A percentile compares a stretch with the other conserved stretches of the same genome.
Evolutionary conservation across 2,888 invertebrate genomes (phyloP).

Genomic region (Leucoma salicis): DNA sequence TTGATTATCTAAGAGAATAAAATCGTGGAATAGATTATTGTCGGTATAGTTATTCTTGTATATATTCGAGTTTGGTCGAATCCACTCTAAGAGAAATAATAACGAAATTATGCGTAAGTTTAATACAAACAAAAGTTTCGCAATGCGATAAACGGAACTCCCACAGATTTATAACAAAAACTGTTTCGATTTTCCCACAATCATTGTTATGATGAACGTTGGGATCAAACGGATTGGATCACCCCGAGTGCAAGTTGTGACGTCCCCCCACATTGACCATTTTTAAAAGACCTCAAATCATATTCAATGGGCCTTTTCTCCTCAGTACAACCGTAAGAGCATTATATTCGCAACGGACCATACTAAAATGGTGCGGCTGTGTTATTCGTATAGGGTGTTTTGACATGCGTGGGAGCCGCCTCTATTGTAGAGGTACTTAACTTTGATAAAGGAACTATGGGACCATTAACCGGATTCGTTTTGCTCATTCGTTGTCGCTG

Average conservation of each 20-base stretch:
- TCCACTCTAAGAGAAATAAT: too few species aligned
- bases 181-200: conserved; percentile 77
- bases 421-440: conserved; percentile 77
- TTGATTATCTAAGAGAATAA: too few species aligned
- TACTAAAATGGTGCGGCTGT: conserved; percentile 35
- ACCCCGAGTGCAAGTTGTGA: conserved; percentile 51
- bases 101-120: too few species aligned
- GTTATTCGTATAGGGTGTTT: conserved; percentile 65
- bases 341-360: conserved; percentile 34
- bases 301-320: conserved; percentile 3
- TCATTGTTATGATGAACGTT: conserved; percentile 61
- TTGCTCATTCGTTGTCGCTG: conserved; percentile 75
- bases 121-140: conserved; percentile 51
- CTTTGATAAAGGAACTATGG: conserved; percentile 78
- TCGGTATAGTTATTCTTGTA: too few species aligned
- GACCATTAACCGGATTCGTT: conserved; percentile 77
- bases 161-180: conserved; percentile 77
- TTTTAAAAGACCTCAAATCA: conserved; percentile 38
- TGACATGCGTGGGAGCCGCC: conserved; percentile 78
- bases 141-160: conserved; percentile 66
- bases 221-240: conserved; percentile 70
- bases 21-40: too few species aligned
- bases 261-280: conserved; percentile 53
- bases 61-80: too few species aligned
- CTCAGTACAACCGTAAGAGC: conserved; percentile 6